These are phyloP conservation scores for Microctenopoma lineatum DNA, from an alignment of 2,797 vertebrate genomes.

Conservation along the genomic window DNA sequence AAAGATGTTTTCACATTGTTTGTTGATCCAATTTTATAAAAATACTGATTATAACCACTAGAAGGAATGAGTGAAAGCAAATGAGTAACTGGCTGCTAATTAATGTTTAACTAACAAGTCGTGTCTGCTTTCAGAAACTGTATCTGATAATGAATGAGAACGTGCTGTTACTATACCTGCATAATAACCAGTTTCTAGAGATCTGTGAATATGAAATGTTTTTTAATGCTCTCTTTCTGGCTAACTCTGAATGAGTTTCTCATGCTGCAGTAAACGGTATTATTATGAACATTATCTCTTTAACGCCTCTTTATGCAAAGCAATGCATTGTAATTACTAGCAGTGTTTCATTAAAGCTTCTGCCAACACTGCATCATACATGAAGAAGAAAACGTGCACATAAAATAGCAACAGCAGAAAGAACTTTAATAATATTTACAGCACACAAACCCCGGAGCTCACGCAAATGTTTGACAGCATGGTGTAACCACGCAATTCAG, in stretches of 20 bases:
- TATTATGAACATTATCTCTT: background rate
- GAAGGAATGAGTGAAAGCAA: background rate
- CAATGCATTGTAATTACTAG: background rate
- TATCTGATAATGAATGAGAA: background rate
- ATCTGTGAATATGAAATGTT: background rate
- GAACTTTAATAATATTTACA: background rate
- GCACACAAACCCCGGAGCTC: background rate
- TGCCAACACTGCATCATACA: background rate
- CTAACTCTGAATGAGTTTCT: background rate
- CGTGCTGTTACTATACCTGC: background rate
- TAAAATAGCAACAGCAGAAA: background rate
- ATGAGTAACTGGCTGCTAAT: background rate
- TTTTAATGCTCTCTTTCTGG: too few relatives aligned
- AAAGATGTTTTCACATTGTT: too few relatives aligned
- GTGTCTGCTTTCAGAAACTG: background rate
- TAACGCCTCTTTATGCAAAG: background rate
- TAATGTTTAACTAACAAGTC: background rate
- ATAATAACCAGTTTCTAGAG: background rate
- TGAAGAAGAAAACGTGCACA: too few relatives aligned
- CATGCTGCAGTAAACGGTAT: background rate
- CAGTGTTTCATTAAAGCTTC: background rate
- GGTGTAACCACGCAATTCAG: background rate
- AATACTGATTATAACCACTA: too few relatives aligned
- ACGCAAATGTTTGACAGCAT: background rate
- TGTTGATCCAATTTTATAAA: too few relatives aligned